These are phyloP conservation scores for Ailuropoda melanoleuca DNA, from an alignment of 2,113 vertebrate species.

Conservation along the genomic window DNA sequence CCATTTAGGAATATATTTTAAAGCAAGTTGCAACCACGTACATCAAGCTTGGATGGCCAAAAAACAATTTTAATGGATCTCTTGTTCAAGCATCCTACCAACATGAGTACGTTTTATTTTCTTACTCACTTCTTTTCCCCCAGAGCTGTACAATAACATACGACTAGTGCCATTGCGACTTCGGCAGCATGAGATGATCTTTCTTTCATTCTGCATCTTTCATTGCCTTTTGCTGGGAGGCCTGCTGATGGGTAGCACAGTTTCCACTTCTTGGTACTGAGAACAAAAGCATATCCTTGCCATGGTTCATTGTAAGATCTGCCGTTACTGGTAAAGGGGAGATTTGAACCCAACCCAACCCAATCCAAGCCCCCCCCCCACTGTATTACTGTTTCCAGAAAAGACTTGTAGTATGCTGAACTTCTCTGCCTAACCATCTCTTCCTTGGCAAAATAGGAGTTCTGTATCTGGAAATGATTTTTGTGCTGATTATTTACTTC, in stretches of 20 bases:
- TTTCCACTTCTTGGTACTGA: constrained; percentile 44
- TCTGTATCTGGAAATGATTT: neutral
- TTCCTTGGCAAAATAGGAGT: neutral
- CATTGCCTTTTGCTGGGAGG: constrained; percentile 48
- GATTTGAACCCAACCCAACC: neutral
- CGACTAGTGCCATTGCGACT: constrained; percentile 12
- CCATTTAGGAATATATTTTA: constrained; percentile 93
- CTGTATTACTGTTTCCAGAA: neutral
- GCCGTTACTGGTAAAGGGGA: constrained; percentile 27
- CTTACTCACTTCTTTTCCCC: neutral
- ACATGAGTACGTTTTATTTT: constrained; percentile 89
- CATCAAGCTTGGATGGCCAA: constrained; percentile 96
- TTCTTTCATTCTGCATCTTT: constrained; percentile 36
- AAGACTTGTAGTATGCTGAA: neutral
- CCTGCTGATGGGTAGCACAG: constrained; percentile 38
- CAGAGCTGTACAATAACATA: neutral
- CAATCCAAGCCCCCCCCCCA: neutral
- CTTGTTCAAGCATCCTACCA: constrained; percentile 93
- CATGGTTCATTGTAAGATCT: constrained; percentile 60
- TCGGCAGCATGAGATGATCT: constrained; percentile 42
- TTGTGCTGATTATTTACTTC: neutral
- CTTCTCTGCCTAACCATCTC: neutral
- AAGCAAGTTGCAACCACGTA: constrained; percentile 95
- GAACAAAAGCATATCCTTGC: constrained; percentile 54
- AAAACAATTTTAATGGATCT: constrained; percentile 88